Evolutionary conservation across 2,797 vertebrate genomes (phyloP).

Genomic region (Gastrophryne carolinensis): DNA sequence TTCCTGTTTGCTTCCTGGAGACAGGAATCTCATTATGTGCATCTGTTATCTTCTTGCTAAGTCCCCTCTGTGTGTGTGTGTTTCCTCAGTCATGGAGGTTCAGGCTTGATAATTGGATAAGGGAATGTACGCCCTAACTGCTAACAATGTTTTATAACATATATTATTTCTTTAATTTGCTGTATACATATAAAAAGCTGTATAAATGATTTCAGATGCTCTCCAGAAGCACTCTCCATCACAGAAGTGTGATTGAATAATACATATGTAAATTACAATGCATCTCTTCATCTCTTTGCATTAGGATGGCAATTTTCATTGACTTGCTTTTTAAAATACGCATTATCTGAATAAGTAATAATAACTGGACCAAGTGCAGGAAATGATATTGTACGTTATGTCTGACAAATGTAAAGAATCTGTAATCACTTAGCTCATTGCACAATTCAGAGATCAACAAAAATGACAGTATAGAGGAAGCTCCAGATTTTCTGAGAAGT

Average conservation of each 20-base stretch:
- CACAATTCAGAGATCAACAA: neutral
- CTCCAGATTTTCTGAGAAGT: no score
- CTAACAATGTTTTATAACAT: no score
- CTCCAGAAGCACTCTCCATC: neutral
- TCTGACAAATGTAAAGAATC: constrained; percentile 13
- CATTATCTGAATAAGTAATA: constrained; percentile 16
- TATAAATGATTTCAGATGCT: constrained; percentile 30
- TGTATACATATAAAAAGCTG: no score
- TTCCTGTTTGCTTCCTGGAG: no score
- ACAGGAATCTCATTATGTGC: no score
- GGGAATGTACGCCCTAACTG: no score
- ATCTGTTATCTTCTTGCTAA: no score
- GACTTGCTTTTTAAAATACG: constrained; percentile 17
- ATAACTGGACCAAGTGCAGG: constrained; percentile 1
- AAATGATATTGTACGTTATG: constrained; percentile 1
- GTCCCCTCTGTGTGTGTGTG: no score
- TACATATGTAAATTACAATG: constrained; percentile 20
- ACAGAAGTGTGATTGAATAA: constrained; percentile 40
- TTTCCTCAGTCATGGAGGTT: no score
- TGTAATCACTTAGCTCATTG: neutral
- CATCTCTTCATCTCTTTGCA: constrained; percentile 26
- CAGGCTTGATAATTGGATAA: no score
- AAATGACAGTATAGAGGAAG: no score
- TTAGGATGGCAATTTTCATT: constrained; percentile 9
- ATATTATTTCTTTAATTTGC: no score